These are phyloP conservation scores for Antheraea yamamai DNA, from an alignment of 2,888 invertebrate genomes.

Conservation along the genomic window DNA sequence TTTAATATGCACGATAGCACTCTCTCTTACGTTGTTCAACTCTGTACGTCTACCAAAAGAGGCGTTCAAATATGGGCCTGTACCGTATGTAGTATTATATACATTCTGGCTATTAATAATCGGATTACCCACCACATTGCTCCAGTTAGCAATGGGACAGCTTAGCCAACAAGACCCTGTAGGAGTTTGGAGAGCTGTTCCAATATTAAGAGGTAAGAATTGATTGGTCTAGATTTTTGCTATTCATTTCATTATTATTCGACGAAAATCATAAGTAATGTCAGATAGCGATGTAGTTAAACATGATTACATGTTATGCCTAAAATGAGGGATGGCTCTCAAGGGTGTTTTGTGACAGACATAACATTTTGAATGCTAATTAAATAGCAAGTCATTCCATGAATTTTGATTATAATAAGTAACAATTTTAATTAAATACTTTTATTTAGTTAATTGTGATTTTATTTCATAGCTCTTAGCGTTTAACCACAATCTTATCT, in stretches of 20 bases:
- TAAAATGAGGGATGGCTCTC: background rate
- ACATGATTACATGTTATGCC: background rate
- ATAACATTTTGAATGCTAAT: background rate
- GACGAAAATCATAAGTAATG: background rate
- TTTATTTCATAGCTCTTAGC: no score
- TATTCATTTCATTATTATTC: background rate
- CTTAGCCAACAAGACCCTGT: slow-evolving; percentile 85
- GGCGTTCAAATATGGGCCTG: slow-evolving; percentile 82
- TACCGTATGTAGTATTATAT: slow-evolving; percentile 84
- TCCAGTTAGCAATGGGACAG: slow-evolving; percentile 85
- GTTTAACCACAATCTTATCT: no score
- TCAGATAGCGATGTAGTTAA: background rate
- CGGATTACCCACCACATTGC: slow-evolving; percentile 82
- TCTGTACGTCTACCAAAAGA: slow-evolving; percentile 83
- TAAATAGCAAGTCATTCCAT: background rate
- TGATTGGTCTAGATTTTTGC: background rate
- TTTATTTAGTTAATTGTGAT: no score
- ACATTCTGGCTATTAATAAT: slow-evolving; percentile 80
- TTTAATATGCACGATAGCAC: slow-evolving; percentile 81
- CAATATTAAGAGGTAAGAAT: slow-evolving; percentile 83
- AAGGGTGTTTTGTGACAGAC: background rate
- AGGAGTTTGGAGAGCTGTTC: slow-evolving; percentile 85
- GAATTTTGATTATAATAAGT: no score
- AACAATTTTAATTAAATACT: no score
- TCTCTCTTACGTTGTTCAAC: slow-evolving; percentile 84